Evolutionary conservation across 2,113 vertebrate species (phyloP).

Genomic region (Chinchilla lanigera): DNA sequence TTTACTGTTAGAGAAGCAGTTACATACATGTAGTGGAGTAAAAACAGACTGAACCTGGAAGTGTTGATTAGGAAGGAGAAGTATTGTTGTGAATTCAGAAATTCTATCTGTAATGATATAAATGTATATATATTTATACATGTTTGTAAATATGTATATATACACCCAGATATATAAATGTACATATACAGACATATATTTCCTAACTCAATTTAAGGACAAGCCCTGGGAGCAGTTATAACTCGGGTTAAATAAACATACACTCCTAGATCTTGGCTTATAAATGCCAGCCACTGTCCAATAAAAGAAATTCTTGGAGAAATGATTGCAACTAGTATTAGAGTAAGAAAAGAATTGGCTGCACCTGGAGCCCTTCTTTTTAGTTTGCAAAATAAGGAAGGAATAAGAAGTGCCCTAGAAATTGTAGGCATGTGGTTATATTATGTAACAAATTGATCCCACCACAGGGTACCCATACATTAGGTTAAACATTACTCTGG

Average conservation of each 20-base stretch:
- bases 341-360: neutral
- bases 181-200: neutral
- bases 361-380: neutral
- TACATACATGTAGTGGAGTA: neutral
- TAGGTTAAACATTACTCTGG: neutral
- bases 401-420: neutral
- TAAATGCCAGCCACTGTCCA: neutral
- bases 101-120: neutral
- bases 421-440: neutral
- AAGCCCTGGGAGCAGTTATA: neutral
- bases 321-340: neutral
- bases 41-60: neutral
- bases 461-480: neutral
- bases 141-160: neutral
- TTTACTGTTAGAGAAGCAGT: neutral
- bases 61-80: neutral
- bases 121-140: neutral
- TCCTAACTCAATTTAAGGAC: neutral
- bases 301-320: neutral
- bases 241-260: neutral
- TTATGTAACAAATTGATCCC: neutral
- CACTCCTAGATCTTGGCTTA: neutral
- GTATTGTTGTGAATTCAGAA: neutral
- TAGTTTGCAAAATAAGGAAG: neutral
- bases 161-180: neutral